Percentiles rank a stretch among this genome's conserved stretches.
These are phyloP conservation scores for Cephalopachus bancanus DNA, from an alignment of 2,797 vertebrate genomes.

Conservation along the genomic window DNA sequence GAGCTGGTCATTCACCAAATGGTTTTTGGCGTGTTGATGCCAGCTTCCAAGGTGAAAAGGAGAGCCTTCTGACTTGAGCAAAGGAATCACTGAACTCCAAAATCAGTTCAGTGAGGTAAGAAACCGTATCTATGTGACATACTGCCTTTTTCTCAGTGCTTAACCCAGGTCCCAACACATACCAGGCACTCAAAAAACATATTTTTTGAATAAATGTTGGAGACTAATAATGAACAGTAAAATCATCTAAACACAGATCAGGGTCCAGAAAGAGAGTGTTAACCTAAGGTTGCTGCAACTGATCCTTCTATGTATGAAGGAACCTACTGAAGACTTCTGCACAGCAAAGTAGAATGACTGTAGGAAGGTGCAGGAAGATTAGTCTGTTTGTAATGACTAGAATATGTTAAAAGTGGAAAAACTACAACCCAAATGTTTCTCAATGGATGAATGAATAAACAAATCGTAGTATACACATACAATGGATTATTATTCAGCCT, in stretches of 20 bases:
- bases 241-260: neutral
- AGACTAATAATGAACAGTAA: neutral
- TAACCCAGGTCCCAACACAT: neutral
- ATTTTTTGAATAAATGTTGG: constrained; percentile 1
- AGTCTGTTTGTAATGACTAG: neutral
- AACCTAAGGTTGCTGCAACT: neutral
- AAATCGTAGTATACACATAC: neutral
- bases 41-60: neutral
- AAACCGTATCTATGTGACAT: neutral
- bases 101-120: neutral
- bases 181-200: constrained; percentile 7
- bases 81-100: neutral
- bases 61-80: neutral
- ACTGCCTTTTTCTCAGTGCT: neutral
- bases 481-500: neutral
- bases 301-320: neutral
- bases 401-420: neutral
- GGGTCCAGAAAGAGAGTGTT: neutral
- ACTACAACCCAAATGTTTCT: neutral
- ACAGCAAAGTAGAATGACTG: neutral
- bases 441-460: neutral
- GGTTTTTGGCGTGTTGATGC: neutral
- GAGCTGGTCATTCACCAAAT: neutral
- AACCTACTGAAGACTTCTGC: neutral
- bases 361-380: neutral